Evolutionary conservation across 2,888 invertebrate genomes (phyloP).

Genomic region (Rotaria sp.): DNA sequence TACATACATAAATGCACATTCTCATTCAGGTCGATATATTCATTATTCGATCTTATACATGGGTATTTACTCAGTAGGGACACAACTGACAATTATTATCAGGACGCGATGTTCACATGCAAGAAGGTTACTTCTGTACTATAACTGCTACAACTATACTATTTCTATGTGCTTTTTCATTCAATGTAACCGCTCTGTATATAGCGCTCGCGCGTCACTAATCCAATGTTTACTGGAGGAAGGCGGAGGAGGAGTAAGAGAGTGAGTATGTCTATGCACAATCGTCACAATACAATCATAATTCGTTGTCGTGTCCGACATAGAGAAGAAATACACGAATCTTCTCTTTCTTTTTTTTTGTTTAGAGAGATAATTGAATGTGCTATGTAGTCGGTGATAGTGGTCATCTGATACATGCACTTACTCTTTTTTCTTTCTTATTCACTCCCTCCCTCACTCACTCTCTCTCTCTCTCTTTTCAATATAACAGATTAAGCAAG

Average conservation of each 20-base stretch:
- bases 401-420: slow-evolving; percentile 12
- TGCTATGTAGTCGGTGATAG: background rate
- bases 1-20: background rate
- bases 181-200: background rate
- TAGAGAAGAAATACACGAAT: background rate
- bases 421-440: background rate
- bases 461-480: background rate
- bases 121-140: background rate
- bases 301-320: slow-evolving; percentile 12
- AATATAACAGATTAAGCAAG: slow-evolving; percentile 1
- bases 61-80: background rate
- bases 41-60: background rate
- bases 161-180: slow-evolving; percentile 1
- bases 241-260: slow-evolving; percentile 6
- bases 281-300: slow-evolving; percentile 14
- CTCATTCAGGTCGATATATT: background rate
- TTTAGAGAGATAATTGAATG: slow-evolving; percentile 1
- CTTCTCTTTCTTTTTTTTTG: background rate
- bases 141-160: background rate
- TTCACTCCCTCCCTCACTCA: background rate
- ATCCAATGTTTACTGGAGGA: slow-evolving; percentile 9
- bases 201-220: background rate
- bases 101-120: background rate
- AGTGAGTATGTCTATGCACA: background rate
- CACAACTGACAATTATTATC: slow-evolving; percentile 10